phyloP scores from a whole-genome alignment of 2,888 invertebrate genomes.

The Laothoe populi region DNA sequence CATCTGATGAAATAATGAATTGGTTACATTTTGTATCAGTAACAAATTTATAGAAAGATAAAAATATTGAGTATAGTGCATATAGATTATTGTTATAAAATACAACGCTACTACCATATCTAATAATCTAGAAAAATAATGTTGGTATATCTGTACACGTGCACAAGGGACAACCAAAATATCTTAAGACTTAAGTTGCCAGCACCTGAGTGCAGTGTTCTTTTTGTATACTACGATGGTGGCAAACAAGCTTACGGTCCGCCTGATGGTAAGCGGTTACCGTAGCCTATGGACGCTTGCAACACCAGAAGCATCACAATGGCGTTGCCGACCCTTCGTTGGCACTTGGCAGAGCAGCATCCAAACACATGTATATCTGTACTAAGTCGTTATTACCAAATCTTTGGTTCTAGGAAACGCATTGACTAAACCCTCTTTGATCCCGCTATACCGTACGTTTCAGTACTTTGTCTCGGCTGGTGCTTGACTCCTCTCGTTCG shows the following conservation, averaged over 20 bases:
- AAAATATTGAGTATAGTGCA: too few relatives aligned
- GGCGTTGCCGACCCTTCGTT: too few relatives aligned
- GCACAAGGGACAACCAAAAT: not conserved
- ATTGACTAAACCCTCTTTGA: constrained; percentile 12
- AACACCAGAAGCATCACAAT: too few relatives aligned
- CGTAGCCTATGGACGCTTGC: too few relatives aligned
- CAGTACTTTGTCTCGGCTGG: not conserved
- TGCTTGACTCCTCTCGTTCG: not conserved
- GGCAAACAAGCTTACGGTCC: too few relatives aligned
- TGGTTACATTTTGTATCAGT: not conserved
- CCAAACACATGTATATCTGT: not conserved
- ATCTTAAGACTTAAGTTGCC: not conserved
- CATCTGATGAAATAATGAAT: not conserved
- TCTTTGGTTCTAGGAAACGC: constrained; percentile 1
- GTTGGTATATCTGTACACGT: not conserved
- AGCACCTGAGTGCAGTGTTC: constrained; percentile 8
- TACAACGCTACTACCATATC: too few relatives aligned
- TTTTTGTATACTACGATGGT: too few relatives aligned
- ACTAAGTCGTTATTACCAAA: constrained; percentile 7
- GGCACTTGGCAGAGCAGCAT: too few relatives aligned
- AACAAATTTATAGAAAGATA: too few relatives aligned
- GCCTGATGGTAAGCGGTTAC: too few relatives aligned
- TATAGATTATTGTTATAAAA: too few relatives aligned
- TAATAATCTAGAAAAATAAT: too few relatives aligned
- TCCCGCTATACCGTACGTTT: constrained; percentile 13